Conservation (phyloP, 2,888 invertebrate species). For the Sipha maydis region DNA sequence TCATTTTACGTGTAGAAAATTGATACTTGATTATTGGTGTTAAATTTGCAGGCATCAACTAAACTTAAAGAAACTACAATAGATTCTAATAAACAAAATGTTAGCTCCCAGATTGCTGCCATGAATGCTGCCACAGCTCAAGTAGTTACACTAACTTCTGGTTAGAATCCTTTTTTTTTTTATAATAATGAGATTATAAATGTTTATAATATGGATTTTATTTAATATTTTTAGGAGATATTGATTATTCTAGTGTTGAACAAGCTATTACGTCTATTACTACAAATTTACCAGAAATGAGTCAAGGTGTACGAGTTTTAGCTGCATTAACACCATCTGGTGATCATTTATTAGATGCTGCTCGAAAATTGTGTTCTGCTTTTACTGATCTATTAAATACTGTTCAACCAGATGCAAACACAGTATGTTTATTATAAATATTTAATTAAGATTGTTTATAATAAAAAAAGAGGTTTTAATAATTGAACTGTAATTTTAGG, state of each 20-base stretch:
- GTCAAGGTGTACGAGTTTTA: conserved; percentile 92
- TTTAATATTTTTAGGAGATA: conserved; percentile 71
- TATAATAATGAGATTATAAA: too few species aligned
- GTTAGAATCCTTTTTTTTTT: conserved; percentile 66
- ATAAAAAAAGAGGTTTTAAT: background rate
- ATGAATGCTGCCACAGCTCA: conserved; percentile 99
- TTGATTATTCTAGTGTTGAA: conserved; percentile 95
- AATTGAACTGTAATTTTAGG: background rate
- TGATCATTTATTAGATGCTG: conserved; percentile 89
- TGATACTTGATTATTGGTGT: background rate
- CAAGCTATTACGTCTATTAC: conserved; percentile 98
- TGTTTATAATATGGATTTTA: background rate
- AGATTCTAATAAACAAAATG: conserved; percentile 95
- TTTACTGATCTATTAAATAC: conserved; percentile 94
- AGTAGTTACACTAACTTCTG: conserved; percentile 89
- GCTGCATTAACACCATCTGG: conserved; percentile 94
- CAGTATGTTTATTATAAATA: conserved; percentile 70
- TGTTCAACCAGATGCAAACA: conserved; percentile 93
- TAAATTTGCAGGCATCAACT: conserved; percentile 74
- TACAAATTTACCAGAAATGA: conserved; percentile 95
- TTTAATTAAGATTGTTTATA: background rate
- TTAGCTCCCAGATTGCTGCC: conserved; percentile 96
- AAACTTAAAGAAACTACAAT: conserved; percentile 95
- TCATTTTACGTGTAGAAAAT: background rate
- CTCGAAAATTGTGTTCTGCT: conserved; percentile 89